Percentiles rank a stretch among this genome's conserved stretches.
Conservation (phyloP, 2,113 vertebrate species). For the Petrocephalus microphthalmus region DNA sequence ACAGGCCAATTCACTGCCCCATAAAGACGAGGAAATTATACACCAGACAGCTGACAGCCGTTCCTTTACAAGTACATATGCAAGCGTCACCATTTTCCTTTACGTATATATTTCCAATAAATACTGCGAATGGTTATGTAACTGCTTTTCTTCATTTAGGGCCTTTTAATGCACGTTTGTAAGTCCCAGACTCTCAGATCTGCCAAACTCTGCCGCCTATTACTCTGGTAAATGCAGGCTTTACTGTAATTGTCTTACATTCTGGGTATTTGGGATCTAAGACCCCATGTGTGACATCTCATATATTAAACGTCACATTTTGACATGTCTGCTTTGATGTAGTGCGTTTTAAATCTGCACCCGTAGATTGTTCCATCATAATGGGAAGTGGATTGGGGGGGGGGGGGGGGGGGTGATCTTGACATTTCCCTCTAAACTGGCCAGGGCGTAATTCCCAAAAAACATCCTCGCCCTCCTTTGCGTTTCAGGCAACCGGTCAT, state of each 20-base stretch:
- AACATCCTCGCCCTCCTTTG: not conserved
- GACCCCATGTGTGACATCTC: not conserved
- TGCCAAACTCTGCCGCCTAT: not conserved
- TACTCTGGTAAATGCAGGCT: not conserved
- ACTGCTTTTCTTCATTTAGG: not conserved
- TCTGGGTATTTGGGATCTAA: slow-evolving; percentile 2
- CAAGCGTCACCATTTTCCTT: not conserved
- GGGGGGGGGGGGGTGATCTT: not conserved
- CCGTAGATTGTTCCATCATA: not conserved
- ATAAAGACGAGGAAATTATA: not conserved
- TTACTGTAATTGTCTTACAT: not conserved
- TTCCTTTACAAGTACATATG: not conserved
- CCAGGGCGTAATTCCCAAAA: not conserved
- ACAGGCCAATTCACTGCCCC: not conserved
- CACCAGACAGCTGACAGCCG: not conserved
- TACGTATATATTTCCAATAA: not conserved
- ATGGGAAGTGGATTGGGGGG: not conserved
- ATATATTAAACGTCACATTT: not conserved
- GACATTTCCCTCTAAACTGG: not conserved
- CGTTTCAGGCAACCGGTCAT: not conserved
- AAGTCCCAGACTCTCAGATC: not conserved
- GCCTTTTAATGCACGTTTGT: not conserved
- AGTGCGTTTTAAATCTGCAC: not conserved
- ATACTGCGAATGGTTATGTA: not conserved
- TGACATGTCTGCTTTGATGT: not conserved